Evolutionary conservation across 2,888 invertebrate genomes (phyloP).

Genomic region (Pristionchus fissidentatus): DNA sequence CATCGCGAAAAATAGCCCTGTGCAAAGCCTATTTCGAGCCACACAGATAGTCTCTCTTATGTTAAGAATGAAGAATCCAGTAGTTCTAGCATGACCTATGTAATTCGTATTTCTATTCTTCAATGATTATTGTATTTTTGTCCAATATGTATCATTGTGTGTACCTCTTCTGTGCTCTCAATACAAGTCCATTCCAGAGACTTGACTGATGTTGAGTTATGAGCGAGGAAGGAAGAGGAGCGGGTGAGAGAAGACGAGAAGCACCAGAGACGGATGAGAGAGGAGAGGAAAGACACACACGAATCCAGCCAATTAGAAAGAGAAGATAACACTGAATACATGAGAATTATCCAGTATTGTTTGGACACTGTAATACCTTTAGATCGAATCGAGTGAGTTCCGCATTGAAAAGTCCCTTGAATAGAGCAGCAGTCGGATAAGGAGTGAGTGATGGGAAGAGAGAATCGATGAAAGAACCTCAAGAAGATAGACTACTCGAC

Average conservation of each 20-base stretch:
- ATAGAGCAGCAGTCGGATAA: background rate
- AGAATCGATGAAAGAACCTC: slow-evolving; percentile 37
- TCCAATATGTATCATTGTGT: background rate
- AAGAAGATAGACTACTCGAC: background rate
- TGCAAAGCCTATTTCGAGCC: no score
- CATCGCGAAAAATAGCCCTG: no score
- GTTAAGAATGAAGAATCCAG: no score
- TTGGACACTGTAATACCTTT: slow-evolving; percentile 13
- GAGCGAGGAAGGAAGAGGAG: slow-evolving; percentile 22
- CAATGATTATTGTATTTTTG: background rate
- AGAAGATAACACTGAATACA: slow-evolving; percentile 9
- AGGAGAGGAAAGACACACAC: slow-evolving; percentile 5
- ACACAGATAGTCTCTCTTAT: no score
- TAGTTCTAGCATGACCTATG: background rate
- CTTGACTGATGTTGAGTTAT: background rate
- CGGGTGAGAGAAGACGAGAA: slow-evolving; percentile 11
- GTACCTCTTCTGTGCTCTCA: slow-evolving; percentile 45
- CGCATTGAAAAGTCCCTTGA: background rate
- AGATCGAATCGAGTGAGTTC: slow-evolving; percentile 37
- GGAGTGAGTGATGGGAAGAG: slow-evolving; percentile 15
- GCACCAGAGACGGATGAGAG: slow-evolving; percentile 10
- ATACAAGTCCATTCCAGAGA: slow-evolving; percentile 24
- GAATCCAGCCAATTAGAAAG: background rate
- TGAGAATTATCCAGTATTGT: background rate
- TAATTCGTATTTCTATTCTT: background rate